Evolutionary conservation across 2,113 vertebrate species (phyloP), one percentile per base, ranked within the genome.

Genomic region (Orthochromis indermauri): DNA sequence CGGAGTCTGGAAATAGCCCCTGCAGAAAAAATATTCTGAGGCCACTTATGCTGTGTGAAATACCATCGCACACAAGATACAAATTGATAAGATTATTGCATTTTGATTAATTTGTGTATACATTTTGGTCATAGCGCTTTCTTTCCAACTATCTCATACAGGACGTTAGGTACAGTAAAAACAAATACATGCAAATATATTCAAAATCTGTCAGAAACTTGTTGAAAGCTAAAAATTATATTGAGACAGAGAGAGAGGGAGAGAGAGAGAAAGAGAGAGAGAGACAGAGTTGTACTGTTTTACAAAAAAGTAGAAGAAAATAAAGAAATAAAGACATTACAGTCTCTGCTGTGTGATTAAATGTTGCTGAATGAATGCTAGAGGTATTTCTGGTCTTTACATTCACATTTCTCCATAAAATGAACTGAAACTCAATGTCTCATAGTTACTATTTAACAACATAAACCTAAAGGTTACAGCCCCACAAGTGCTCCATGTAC

Each of bases 261-360:
- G 47, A 17, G 1, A 3, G 9, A 10, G 10, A 7, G 9, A 6
- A 0, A 21, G 4, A 10, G 5, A 42, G 7, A 1, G 16, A 2
- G 1, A 1, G 16, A n/a, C 0, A 45, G 45, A 4, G 2, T 33
- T 61, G 28, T 61, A 61, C 57, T 61, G 16, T 61, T 61, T 33
- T 33, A 19, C 5, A 33, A 61, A 61, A 61, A 33, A 33, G 28
- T 0, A 19, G 5, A 61, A 33, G 57, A 33, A 61, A 61, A 19
- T 61, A 61, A 61, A 61, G 28, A 61, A 33, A 33, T 61, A 63
- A 0, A 63, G 9, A 33, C 59, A 19, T 63, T 63, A 33, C 3
- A 4, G 26, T 63, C 28, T 63, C 1, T 63, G 59, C 59, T 63
- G 28, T 63, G 28, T 61, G 57, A 63, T 63, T 63, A 63, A 63